These are phyloP conservation scores for Alligator sinensis DNA, from an alignment of 2,113 vertebrate genomes.

Conservation along the genomic window DNA sequence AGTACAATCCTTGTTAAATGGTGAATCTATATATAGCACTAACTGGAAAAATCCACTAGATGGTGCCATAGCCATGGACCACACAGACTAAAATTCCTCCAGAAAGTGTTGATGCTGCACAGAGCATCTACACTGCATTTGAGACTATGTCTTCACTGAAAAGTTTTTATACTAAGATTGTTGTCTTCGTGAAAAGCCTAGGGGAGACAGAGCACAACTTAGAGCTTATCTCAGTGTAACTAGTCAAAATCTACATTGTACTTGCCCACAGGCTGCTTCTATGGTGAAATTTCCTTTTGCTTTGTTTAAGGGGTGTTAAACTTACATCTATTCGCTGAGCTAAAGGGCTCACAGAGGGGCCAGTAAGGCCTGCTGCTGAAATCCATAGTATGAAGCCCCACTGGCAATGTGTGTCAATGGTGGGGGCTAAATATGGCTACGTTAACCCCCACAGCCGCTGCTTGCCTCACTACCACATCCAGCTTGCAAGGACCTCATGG, in stretches of 20 bases:
- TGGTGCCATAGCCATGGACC: not conserved
- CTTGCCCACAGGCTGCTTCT: too few species aligned
- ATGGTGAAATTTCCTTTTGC: not conserved
- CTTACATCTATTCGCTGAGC: too few species aligned
- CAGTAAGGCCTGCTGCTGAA: too few species aligned
- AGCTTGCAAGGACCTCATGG: too few species aligned
- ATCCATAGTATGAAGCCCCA: too few species aligned
- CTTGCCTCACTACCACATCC: too few species aligned
- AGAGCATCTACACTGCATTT: not conserved
- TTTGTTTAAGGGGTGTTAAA: too few species aligned
- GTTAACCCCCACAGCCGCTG: too few species aligned
- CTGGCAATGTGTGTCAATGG: too few species aligned
- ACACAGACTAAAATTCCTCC: not conserved
- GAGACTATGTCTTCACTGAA: not conserved
- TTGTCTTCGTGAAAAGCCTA: not conserved
- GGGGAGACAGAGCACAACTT: not conserved
- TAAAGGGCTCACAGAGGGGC: too few species aligned
- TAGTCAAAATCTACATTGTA: not conserved
- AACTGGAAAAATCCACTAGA: not conserved
- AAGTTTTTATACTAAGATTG: not conserved
- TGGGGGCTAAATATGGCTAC: too few species aligned
- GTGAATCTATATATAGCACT: not conserved
- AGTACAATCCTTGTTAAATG: not conserved
- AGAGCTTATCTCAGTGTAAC: not conserved
- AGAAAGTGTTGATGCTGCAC: not conserved